These are phyloP conservation scores for Xenopus borealis DNA, from an alignment of 2,113 vertebrate species.

Conservation along the genomic window DNA sequence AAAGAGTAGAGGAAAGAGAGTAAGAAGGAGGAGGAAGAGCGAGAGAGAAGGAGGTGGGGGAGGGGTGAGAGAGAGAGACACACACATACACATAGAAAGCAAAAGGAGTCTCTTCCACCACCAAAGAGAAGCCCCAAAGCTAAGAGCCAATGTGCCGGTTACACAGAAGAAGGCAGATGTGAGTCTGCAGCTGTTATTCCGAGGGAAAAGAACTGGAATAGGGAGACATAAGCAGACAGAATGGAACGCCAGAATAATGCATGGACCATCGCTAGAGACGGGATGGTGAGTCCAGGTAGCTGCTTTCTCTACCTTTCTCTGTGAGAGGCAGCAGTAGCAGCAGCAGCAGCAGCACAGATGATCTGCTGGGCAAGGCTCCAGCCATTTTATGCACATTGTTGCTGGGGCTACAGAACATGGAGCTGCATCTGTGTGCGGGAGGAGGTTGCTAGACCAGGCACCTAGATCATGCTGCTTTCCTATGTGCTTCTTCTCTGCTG, in stretches of 20 bases:
- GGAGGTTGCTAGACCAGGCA: constrained; percentile 38
- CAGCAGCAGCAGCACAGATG: neutral
- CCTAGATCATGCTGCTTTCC: constrained; percentile 27
- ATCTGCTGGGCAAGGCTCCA: constrained; percentile 42
- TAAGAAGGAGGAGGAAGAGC: neutral
- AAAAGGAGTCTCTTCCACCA: constrained; percentile 36
- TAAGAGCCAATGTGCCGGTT: constrained; percentile 36
- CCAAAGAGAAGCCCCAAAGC: constrained; percentile 31
- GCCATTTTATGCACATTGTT: constrained; percentile 42
- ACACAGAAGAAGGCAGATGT: constrained; percentile 34
- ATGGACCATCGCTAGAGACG: constrained; percentile 41
- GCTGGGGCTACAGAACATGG: constrained; percentile 41
- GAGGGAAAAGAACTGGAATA: constrained; percentile 25
- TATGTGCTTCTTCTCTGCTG: constrained; percentile 18
- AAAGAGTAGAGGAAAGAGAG: neutral
- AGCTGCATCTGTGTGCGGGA: constrained; percentile 32
- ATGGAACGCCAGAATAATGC: constrained; percentile 37
- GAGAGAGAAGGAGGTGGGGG: constrained; percentile 12
- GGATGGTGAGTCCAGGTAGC: constrained; percentile 47
- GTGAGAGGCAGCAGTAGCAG: constrained; percentile 34
- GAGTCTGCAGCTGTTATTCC: constrained; percentile 27
- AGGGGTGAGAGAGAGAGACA: constrained; percentile 24
- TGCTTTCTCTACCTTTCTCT: constrained; percentile 44
- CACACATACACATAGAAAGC: constrained; percentile 35
- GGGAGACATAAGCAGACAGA: constrained; percentile 22